These are phyloP conservation scores for Gastrophryne carolinensis DNA, from an alignment of 2,797 vertebrate species.

Conservation along the genomic window DNA sequence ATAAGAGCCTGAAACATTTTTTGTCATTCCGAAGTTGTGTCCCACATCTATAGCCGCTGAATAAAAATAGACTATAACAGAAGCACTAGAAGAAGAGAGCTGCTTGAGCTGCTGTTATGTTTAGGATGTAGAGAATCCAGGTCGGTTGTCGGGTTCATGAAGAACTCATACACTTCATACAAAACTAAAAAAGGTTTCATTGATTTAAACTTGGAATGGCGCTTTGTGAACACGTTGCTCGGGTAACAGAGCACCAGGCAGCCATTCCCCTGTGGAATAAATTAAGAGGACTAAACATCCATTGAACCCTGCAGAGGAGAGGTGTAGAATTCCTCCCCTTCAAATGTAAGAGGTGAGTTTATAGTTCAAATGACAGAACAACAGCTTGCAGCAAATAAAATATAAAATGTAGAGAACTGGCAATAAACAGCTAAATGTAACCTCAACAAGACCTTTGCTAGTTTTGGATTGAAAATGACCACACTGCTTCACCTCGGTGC, in stretches of 20 bases:
- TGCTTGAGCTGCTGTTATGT: not conserved
- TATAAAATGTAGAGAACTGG: too few relatives aligned
- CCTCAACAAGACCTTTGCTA: too few relatives aligned
- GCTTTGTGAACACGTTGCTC: not conserved
- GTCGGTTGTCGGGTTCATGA: not conserved
- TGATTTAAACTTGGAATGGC: not conserved
- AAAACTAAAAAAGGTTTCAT: slow-evolving; percentile 31
- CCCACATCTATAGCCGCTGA: not conserved
- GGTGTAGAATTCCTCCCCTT: not conserved
- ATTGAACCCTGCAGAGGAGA: not conserved
- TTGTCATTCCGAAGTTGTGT: too few relatives aligned
- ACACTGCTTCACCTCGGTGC: too few relatives aligned
- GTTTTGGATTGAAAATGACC: too few relatives aligned
- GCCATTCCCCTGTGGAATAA: not conserved
- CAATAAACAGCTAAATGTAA: too few relatives aligned
- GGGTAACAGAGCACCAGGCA: not conserved
- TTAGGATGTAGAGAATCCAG: not conserved
- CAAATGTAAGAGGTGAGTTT: not conserved
- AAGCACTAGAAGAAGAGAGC: not conserved
- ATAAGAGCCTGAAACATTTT: too few relatives aligned
- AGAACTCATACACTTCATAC: not conserved
- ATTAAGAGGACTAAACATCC: not conserved
- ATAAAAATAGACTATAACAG: not conserved
- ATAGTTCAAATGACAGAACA: too few relatives aligned
- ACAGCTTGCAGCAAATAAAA: too few relatives aligned